Conservation (phyloP, 1,140 invertebrate species). For the Ptiloglossa arizonensis region DNA sequence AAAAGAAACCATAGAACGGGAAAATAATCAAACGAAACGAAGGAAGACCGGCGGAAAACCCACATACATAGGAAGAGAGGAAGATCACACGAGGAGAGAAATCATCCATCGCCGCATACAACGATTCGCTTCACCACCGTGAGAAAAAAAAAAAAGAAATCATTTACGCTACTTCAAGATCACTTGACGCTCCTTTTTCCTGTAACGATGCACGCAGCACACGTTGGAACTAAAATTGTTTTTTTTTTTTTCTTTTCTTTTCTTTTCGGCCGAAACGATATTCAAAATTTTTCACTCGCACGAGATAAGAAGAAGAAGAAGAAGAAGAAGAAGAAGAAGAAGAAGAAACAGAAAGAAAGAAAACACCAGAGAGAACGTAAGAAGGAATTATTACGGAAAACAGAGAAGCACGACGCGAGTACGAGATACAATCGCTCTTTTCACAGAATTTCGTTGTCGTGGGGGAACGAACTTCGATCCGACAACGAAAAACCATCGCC, state of each 20-base stretch:
- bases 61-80: background rate
- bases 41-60: background rate
- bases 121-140: constrained; percentile 16
- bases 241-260: too few species aligned
- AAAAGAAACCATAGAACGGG: constrained; percentile 1
- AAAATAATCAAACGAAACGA: background rate
- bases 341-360: constrained; percentile 5
- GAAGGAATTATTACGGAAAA: constrained; percentile 29
- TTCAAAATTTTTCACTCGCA: constrained; percentile 31
- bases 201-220: constrained; percentile 35
- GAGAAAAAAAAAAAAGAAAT: constrained; percentile 39
- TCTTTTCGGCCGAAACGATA: constrained; percentile 34
- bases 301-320: background rate
- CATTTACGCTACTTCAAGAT: constrained; percentile 66
- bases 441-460: constrained; percentile 39
- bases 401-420: constrained; percentile 53
- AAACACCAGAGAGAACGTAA: constrained; percentile 4
- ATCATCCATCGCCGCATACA: background rate
- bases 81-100: constrained; percentile 1
- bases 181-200: constrained; percentile 67
- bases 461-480: background rate
- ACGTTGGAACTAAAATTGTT: constrained; percentile 1
- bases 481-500: constrained; percentile 35
- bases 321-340: constrained; percentile 29
- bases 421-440: constrained; percentile 58